Conservation (phyloP, 2,888 invertebrate species). For the Mythimna impura region DNA sequence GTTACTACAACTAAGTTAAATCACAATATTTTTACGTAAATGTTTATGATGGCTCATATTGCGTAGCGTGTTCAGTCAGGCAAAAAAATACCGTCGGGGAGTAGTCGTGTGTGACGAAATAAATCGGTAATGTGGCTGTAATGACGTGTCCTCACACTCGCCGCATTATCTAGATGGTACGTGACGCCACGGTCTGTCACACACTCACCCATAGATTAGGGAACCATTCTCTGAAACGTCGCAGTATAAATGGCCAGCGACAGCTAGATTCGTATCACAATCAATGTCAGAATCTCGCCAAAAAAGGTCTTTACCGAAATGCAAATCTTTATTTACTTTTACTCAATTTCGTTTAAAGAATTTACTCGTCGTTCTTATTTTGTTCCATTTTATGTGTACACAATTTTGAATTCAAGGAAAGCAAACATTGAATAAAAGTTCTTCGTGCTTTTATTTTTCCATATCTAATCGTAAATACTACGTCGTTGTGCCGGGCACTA, state of each 20-base stretch:
- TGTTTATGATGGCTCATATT: constrained; percentile 37
- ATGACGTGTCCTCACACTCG: constrained; percentile 66
- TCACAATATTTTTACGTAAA: constrained; percentile 49
- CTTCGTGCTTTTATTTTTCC: constrained; percentile 8
- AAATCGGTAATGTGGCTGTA: constrained; percentile 80
- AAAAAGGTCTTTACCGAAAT: constrained; percentile 16
- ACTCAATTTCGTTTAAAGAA: not conserved
- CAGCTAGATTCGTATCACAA: constrained; percentile 1
- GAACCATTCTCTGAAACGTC: not conserved
- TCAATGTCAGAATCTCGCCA: constrained; percentile 24
- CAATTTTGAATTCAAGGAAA: constrained; percentile 5
- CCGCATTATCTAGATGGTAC: constrained; percentile 45
- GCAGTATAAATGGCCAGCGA: not conserved
- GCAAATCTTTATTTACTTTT: constrained; percentile 15
- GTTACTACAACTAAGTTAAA: constrained; percentile 28
- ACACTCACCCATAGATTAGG: constrained; percentile 4
- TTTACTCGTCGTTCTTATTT: not conserved
- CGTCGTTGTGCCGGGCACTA: constrained; percentile 13
- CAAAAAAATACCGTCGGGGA: constrained; percentile 51
- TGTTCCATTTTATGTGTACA: not conserved
- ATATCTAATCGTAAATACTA: constrained; percentile 47
- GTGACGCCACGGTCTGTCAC: constrained; percentile 49
- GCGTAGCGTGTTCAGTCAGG: constrained; percentile 37
- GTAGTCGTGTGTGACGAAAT: constrained; percentile 76
- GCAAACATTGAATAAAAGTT: constrained; percentile 4